Evolutionary conservation across 2,797 vertebrate genomes (phyloP).

Genomic region (Pagetopsis macropterus): DNA sequence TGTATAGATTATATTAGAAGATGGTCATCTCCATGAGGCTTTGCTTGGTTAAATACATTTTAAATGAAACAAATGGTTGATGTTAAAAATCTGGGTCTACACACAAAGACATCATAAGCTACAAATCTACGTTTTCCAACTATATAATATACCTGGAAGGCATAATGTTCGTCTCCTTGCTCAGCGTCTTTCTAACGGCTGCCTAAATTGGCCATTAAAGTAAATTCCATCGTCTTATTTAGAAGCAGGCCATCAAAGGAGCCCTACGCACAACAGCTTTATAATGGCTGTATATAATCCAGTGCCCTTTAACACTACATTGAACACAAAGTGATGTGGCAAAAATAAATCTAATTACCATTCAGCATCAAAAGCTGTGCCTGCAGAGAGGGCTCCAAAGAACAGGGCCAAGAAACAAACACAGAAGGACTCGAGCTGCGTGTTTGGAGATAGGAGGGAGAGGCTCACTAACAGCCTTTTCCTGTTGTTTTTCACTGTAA

Average conservation of each 20-base stretch:
- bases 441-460: conserved; percentile 57
- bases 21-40: too few relatives aligned
- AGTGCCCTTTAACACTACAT: conserved; percentile 74
- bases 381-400: conserved; percentile 56
- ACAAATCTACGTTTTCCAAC: conserved; percentile 51
- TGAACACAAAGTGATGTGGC: conserved; percentile 77
- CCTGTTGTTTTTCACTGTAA: conserved; percentile 39
- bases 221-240: conserved; percentile 65
- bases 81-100: conserved; percentile 30
- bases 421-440: conserved; percentile 48
- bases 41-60: too few relatives aligned
- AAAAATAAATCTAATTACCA: conserved; percentile 79
- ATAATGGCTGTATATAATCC: conserved; percentile 74
- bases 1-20: too few relatives aligned
- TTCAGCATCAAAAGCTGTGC: conserved; percentile 69
- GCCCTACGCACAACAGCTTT: conserved; percentile 69
- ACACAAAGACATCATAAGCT: conserved; percentile 31
- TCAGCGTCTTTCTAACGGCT: conserved; percentile 40
- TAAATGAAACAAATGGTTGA: background rate
- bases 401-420: conserved; percentile 62
- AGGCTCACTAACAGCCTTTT: conserved; percentile 46
- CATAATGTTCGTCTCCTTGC: conserved; percentile 33
- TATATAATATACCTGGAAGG: conserved; percentile 50
- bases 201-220: conserved; percentile 68
- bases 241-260: conserved; percentile 64